A percentile compares a stretch with the other conserved stretches of the same genome.
Evolutionary conservation across 1,140 invertebrate genomes (phyloP).

Genomic region (Megalonaias nervosa): DNA sequence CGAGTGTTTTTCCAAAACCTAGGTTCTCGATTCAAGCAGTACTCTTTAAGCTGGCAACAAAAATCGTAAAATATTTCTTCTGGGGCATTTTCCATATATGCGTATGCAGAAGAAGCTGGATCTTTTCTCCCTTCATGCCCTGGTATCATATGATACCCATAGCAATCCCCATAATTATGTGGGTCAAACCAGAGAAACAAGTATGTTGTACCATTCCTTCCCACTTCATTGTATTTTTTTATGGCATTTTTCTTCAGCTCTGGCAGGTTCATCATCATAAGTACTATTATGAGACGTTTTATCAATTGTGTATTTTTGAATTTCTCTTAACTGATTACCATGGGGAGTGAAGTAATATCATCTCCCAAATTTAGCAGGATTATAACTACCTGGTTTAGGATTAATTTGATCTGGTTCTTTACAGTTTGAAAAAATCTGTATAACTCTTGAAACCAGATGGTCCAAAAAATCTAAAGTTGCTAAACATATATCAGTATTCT

Average conservation of each 20-base stretch:
- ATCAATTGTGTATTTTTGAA: constrained; percentile 9
- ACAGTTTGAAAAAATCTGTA: not conserved
- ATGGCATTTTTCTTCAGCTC: constrained; percentile 8
- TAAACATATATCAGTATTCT: too few species aligned
- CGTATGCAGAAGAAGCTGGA: constrained; percentile 7
- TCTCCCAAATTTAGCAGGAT: constrained; percentile 14
- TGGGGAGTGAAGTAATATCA: constrained; percentile 12
- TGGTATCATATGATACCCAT: constrained; percentile 4
- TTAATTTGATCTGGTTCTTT: constrained; percentile 2
- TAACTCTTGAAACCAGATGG: not conserved
- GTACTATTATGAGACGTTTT: constrained; percentile 6
- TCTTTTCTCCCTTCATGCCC: constrained; percentile 14
- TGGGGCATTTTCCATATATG: constrained; percentile 7
- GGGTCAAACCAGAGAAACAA: constrained; percentile 18
- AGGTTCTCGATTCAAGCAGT: constrained; percentile 15
- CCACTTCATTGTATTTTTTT: constrained; percentile 14
- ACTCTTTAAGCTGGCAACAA: constrained; percentile 14
- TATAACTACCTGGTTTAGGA: constrained; percentile 5
- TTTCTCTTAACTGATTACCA: constrained; percentile 3
- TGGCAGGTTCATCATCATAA: too few species aligned
- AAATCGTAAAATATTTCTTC: constrained; percentile 20
- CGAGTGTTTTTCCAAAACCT: not conserved
- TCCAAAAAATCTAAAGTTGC: constrained; percentile 1
- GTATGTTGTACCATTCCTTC: constrained; percentile 2
- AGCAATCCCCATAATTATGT: not conserved